Conservation (phyloP, 2,797 vertebrate species). For the Eutrigla gurnardus region DNA sequence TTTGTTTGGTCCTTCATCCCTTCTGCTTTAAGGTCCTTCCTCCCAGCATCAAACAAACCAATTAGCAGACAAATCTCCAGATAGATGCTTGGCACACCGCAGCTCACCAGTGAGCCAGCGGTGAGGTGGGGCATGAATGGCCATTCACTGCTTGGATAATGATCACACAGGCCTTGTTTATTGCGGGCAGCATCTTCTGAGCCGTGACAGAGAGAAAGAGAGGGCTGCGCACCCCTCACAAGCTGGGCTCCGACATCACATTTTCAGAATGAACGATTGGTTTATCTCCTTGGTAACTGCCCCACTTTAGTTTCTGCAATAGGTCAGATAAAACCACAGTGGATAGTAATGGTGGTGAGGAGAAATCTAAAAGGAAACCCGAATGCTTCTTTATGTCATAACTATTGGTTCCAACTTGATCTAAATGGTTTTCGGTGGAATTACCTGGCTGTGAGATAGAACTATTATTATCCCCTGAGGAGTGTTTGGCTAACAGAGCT, state of each 20-base stretch:
- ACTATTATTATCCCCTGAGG: neutral
- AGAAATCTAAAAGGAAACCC: neutral
- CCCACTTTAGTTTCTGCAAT: conserved; percentile 45
- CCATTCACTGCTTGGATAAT: conserved; percentile 47
- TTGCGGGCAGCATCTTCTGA: conserved; percentile 37
- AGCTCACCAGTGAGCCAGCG: conserved; percentile 24
- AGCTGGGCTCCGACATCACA: conserved; percentile 45
- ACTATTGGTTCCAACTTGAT: neutral
- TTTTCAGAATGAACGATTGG: conserved; percentile 66
- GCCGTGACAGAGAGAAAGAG: conserved; percentile 15
- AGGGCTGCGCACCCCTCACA: conserved; percentile 23
- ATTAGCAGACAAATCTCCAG: conserved; percentile 43
- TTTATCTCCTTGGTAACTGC: conserved; percentile 60
- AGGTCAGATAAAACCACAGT: conserved; percentile 43
- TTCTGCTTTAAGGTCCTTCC: conserved; percentile 18
- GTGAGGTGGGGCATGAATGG: conserved; percentile 36
- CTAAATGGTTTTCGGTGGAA: neutral
- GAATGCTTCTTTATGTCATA: neutral
- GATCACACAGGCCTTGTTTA: conserved; percentile 54
- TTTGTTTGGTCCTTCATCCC: neutral
- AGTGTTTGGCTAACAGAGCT: no score
- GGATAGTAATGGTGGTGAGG: conserved; percentile 10
- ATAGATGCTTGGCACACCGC: conserved; percentile 23
- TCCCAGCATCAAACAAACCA: conserved; percentile 45
- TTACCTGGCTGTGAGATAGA: neutral